phyloP scores from a whole-genome alignment of 2,113 vertebrate genomes.

The Dipodomys spectabilis region DNA sequence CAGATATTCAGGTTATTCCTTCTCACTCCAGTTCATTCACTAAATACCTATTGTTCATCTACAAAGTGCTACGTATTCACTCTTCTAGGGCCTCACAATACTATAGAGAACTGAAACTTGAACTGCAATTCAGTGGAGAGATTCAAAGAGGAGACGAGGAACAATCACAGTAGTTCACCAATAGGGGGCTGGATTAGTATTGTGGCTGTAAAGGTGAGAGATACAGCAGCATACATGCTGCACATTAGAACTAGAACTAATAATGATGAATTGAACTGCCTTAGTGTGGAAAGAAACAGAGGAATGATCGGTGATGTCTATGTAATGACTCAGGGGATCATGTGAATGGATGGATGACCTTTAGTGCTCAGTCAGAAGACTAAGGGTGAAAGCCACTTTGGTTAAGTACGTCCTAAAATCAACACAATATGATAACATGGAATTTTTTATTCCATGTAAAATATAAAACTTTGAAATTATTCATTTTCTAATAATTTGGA shows the following conservation, averaged over 20 bases:
- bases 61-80: background rate
- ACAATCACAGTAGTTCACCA: background rate
- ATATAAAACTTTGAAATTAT: conserved; percentile 39
- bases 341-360: background rate
- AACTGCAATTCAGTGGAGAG: background rate
- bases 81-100: conserved; percentile 6
- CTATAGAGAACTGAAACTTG: background rate
- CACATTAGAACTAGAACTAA: background rate
- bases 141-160: background rate
- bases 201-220: background rate
- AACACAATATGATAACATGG: background rate
- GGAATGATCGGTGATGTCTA: background rate
- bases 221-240: background rate
- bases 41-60: conserved; percentile 51
- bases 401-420: conserved; percentile 13
- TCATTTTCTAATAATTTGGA: conserved; percentile 7
- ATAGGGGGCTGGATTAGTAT: background rate
- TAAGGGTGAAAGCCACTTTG: background rate
- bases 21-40: conserved; percentile 21
- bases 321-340: background rate
- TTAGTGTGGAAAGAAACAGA: background rate
- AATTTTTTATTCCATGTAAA: background rate
- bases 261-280: background rate
- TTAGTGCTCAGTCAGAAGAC: background rate
- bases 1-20: conserved; percentile 26